A percentile compares a stretch with the other conserved stretches of the same genome.
Evolutionary conservation across 2,797 vertebrate genomes (phyloP).

Genomic region (Etheostoma nigrum): DNA sequence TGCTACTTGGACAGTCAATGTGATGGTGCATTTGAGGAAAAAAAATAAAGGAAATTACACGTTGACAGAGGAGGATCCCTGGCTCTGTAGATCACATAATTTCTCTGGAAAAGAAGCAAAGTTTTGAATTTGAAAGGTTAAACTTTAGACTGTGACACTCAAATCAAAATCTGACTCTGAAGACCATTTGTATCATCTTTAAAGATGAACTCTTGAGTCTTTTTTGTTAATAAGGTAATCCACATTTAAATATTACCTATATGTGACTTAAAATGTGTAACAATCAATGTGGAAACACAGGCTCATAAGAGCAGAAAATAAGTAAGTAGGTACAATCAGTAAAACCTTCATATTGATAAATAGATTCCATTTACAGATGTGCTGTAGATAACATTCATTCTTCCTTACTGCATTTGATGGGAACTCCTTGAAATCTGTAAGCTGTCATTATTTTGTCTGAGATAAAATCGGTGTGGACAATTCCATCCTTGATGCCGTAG

Average conservation of each 20-base stretch:
- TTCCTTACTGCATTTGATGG: constrained; percentile 76
- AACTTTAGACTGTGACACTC: not conserved
- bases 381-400: not conserved
- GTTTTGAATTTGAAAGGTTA: not conserved
- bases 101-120: constrained; percentile 55
- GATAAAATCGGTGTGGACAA: not conserved
- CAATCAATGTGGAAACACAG: not conserved
- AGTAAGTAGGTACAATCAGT: not conserved
- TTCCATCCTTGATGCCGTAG: constrained; percentile 67
- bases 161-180: not conserved
- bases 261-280: not conserved
- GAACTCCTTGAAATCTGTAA: constrained; percentile 6
- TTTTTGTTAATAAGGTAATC: not conserved
- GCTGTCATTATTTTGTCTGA: rapidly evolving
- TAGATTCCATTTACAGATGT: not conserved
- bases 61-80: constrained; percentile 7
- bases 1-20: not conserved
- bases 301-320: not conserved
- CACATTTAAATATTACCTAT: not conserved
- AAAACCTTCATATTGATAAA: not conserved
- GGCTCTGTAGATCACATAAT: constrained; percentile 60
- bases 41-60: constrained; percentile 66
- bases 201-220: no score
- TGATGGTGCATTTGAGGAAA: not conserved
- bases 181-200: not conserved